Percentiles rank a stretch among this genome's conserved stretches.
Conservation (phyloP, 1,140 invertebrate species). For the Drosophila varians region DNA sequence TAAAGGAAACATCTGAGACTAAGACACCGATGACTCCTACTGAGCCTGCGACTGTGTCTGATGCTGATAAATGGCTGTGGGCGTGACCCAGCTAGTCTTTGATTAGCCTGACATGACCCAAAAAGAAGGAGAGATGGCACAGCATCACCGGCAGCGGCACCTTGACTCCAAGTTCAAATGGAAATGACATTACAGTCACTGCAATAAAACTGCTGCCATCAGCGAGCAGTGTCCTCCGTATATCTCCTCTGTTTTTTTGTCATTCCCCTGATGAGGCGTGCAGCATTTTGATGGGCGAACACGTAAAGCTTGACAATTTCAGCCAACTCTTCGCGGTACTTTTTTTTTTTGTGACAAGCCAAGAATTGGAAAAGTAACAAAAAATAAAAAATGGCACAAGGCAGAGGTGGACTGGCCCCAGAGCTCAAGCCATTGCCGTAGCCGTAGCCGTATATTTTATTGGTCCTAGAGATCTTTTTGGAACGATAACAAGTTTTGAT, state of each 20-base stretch:
- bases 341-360: conserved; percentile 11
- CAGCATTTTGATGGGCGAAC: conserved; percentile 75
- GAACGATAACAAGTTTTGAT: conserved; percentile 78
- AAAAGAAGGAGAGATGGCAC: conserved; percentile 28
- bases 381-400: conserved; percentile 4
- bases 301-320: conserved; percentile 71
- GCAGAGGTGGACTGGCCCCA: conserved; percentile 42
- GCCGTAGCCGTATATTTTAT: conserved; percentile 66
- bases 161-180: conserved; percentile 71
- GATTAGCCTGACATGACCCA: conserved; percentile 77
- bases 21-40: conserved; percentile 37
- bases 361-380: neutral
- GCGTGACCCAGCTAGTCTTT: conserved; percentile 64
- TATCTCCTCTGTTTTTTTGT: neutral
- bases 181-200: conserved; percentile 65
- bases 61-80: conserved; percentile 74
- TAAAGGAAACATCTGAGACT: conserved; percentile 69
- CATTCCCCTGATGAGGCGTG: conserved; percentile 57
- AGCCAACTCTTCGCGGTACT: conserved; percentile 4
- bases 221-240: conserved; percentile 2
- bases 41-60: conserved; percentile 31
- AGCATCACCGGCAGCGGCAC: conserved; percentile 8
- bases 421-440: conserved; percentile 1
- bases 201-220: conserved; percentile 70
- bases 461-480: conserved; percentile 72